Percentiles rank a stretch among this genome's conserved stretches.
These are phyloP conservation scores for Trogon melanurus DNA, from an alignment of 2,113 vertebrate genomes.

Conservation along the genomic window DNA sequence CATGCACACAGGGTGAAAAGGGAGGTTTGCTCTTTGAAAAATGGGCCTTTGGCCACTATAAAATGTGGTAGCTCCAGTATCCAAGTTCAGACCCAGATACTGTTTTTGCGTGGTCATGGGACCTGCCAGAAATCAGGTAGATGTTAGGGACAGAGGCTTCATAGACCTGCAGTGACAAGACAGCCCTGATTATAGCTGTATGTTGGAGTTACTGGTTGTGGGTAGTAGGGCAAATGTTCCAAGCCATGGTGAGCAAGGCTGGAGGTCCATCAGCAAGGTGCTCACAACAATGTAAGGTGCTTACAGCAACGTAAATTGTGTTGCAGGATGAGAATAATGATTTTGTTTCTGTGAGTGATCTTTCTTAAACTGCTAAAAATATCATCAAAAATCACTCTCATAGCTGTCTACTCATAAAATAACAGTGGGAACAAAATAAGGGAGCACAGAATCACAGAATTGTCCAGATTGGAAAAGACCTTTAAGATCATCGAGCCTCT, in stretches of 20 bases:
- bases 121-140: background rate
- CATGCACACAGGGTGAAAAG: rapidly evolving
- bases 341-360: background rate
- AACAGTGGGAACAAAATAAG: background rate
- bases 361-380: background rate
- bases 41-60: background rate
- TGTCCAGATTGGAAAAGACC: too few species aligned
- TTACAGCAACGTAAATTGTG: background rate
- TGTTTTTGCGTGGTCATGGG: background rate
- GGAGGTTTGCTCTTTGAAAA: background rate
- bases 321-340: background rate
- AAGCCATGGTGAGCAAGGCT: background rate
- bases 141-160: background rate
- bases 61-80: background rate
- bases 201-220: background rate
- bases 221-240: background rate
- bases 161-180: background rate
- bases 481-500: too few species aligned
- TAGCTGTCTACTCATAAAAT: background rate
- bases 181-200: background rate
- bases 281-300: background rate
- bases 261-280: too few species aligned
- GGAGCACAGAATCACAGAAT: background rate
- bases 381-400: background rate
- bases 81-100: background rate